A percentile compares a stretch with the other conserved stretches of the same genome.
Conservation (phyloP, 2,113 vertebrate genomes). For the Himantopus leucocephalus region DNA sequence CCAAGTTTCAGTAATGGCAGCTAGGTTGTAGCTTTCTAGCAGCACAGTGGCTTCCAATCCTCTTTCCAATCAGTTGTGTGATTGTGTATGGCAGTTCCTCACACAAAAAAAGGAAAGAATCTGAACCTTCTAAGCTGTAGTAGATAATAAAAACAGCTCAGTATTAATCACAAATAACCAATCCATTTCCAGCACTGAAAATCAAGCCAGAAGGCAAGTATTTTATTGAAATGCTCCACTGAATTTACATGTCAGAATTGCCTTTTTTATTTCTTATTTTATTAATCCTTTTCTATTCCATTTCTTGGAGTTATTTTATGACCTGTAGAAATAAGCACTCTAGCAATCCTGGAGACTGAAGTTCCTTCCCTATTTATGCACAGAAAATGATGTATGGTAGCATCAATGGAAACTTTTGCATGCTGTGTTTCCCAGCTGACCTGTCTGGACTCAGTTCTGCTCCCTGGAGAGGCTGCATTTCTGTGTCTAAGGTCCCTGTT, state of each 20-base stretch:
- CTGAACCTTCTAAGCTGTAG: neutral
- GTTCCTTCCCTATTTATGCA: neutral
- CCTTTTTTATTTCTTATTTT: slow-evolving; percentile 5
- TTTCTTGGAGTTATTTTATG: neutral
- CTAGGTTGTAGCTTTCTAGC: neutral
- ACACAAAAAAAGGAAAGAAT: neutral
- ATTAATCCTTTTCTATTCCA: neutral
- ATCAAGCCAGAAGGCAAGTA: slow-evolving; percentile 20
- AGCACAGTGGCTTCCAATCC: neutral
- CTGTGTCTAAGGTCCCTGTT: neutral
- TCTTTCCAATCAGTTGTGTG: neutral
- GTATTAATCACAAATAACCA: neutral
- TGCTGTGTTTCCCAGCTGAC: neutral
- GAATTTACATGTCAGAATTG: slow-evolving; percentile 9
- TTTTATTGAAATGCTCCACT: slow-evolving; percentile 12
- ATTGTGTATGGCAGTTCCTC: neutral
- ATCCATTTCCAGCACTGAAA: slow-evolving; percentile 5
- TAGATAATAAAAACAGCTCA: neutral
- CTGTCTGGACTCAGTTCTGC: neutral
- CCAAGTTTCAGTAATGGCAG: neutral
- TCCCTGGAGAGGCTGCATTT: neutral
- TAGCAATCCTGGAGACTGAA: neutral
- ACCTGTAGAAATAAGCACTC: neutral
- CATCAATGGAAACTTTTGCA: neutral
- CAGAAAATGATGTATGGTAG: neutral